Evolutionary conservation across 1,140 invertebrate species (phyloP).

Genomic region (Drosophila ficusphila): DNA sequence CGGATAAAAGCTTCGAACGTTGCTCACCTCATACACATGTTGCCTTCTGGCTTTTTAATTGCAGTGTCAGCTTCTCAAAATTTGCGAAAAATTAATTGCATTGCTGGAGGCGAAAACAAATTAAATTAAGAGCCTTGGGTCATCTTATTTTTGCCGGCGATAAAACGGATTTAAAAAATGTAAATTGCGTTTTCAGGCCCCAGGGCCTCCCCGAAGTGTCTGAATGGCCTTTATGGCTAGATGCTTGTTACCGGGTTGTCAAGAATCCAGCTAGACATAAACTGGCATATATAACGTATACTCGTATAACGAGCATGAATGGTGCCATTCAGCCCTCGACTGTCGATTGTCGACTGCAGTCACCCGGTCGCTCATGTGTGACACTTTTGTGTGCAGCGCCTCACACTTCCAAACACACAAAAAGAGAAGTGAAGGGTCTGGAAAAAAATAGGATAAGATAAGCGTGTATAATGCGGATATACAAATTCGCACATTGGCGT

Average conservation of each 20-base stretch:
- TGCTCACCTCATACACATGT: slow-evolving; percentile 2
- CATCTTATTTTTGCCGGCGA: slow-evolving; percentile 9
- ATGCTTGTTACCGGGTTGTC: slow-evolving; percentile 23
- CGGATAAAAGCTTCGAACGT: slow-evolving; percentile 36
- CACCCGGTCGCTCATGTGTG: slow-evolving; percentile 58
- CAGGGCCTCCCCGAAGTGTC: not conserved
- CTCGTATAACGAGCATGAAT: slow-evolving; percentile 64
- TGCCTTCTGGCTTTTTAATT: slow-evolving; percentile 5
- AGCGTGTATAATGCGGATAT: slow-evolving; percentile 8
- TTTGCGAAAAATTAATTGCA: slow-evolving; percentile 46
- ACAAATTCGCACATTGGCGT: slow-evolving; percentile 39
- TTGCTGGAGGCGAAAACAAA: slow-evolving; percentile 38
- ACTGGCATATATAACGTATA: slow-evolving; percentile 56
- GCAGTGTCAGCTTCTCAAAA: not conserved
- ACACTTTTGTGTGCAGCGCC: slow-evolving; percentile 67
- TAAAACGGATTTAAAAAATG: slow-evolving; percentile 24
- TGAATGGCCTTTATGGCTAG: slow-evolving; percentile 24
- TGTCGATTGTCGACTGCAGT: slow-evolving; percentile 57
- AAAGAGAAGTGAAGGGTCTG: not conserved
- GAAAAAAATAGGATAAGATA: not conserved
- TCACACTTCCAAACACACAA: slow-evolving; percentile 19
- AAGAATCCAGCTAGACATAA: slow-evolving; percentile 41
- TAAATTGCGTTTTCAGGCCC: not conserved
- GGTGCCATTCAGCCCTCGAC: slow-evolving; percentile 21
- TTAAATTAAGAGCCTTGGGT: slow-evolving; percentile 36